These are phyloP conservation scores for Cettia cetti DNA, from an alignment of 2,113 vertebrate species.

Conservation along the genomic window DNA sequence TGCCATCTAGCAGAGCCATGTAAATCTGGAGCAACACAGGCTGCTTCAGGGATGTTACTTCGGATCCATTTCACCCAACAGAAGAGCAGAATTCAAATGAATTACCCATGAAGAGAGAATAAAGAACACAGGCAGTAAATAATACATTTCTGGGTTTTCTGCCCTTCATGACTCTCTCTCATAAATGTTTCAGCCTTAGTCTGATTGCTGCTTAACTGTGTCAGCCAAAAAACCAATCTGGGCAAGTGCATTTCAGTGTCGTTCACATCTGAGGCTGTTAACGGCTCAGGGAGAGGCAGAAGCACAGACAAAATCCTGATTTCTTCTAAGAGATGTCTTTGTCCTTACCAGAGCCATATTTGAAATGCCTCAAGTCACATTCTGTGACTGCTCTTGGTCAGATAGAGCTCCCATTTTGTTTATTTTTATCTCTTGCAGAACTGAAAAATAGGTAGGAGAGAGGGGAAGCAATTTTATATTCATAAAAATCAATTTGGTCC, in stretches of 20 bases:
- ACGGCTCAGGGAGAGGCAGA: not conserved
- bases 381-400: not conserved
- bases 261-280: not conserved
- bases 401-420: not conserved
- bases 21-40: not conserved
- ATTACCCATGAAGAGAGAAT: not conserved
- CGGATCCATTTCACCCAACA: not conserved
- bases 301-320: not conserved
- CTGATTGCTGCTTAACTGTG: not conserved
- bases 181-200: conserved; percentile 6
- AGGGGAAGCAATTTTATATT: not conserved
- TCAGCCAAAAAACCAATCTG: not conserved
- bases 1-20: fast-evolving
- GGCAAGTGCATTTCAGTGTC: not conserved
- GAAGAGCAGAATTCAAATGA: not conserved
- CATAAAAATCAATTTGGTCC: not conserved
- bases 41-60: not conserved
- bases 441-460: not conserved
- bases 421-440: not conserved
- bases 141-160: conserved; percentile 6
- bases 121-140: not conserved
- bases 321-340: not conserved
- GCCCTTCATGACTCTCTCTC: not conserved
- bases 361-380: not conserved
- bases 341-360: not conserved